Evolutionary conservation across 2,113 vertebrate genomes (phyloP).

Genomic region (Tachycineta bicolor): DNA sequence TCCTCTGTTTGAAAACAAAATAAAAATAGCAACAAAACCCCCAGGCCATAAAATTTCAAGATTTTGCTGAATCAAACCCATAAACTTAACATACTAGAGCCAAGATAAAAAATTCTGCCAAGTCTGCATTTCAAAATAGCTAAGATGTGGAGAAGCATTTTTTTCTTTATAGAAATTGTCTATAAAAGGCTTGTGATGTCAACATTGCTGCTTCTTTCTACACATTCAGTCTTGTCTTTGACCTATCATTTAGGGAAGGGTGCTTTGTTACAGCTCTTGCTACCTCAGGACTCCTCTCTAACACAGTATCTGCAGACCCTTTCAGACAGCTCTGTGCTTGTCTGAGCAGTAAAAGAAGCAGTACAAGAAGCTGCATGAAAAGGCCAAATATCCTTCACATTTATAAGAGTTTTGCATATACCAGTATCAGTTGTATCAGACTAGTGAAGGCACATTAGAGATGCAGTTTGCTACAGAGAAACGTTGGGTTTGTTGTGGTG

Average conservation of each 20-base stretch:
- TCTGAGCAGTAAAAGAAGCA: neutral
- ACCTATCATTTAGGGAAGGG: neutral
- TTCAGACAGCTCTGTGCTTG: neutral
- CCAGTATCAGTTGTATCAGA: neutral
- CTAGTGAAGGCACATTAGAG: neutral
- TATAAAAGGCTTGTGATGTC: neutral
- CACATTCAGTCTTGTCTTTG: neutral
- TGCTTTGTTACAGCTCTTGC: neutral
- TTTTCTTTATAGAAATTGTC: neutral
- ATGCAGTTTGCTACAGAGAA: neutral
- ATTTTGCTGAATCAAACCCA: constrained; percentile 1
- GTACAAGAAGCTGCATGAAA: neutral
- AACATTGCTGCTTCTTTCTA: neutral
- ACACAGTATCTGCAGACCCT: neutral
- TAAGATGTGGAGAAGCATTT: neutral
- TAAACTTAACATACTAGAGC: neutral
- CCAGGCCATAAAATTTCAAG: neutral
- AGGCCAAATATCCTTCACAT: neutral
- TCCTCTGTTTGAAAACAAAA: constrained; percentile 7
- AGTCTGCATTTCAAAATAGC: neutral
- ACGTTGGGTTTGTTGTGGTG: neutral
- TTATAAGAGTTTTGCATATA: neutral
- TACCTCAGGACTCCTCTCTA: neutral
- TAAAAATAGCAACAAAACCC: neutral
- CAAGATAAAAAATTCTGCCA: neutral